Evolutionary conservation across 64 coral and sea anemone species (phyloP).

Genomic region (Orbicella faveolata): DNA sequence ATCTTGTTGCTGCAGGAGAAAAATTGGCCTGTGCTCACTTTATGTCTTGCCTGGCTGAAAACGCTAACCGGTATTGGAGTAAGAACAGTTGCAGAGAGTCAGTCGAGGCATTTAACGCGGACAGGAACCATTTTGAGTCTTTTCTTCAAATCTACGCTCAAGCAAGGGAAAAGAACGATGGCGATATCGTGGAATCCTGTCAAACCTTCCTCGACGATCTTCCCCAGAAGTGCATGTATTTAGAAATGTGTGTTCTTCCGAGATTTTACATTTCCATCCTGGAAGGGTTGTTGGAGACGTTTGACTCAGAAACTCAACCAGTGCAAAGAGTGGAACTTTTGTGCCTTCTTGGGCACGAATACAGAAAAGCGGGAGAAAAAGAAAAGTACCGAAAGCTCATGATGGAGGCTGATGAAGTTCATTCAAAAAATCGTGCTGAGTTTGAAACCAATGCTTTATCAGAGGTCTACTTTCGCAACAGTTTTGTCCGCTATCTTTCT

Average conservation of each 20-base stretch:
- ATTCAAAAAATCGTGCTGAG: neutral
- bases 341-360: conserved; percentile 2
- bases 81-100: conserved; percentile 50
- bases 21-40: conserved; percentile 34
- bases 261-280: neutral
- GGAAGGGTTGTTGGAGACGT: neutral
- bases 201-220: neutral
- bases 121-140: conserved; percentile 34
- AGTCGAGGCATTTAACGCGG: conserved; percentile 17
- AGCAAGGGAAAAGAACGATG: neutral
- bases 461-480: conserved; percentile 22
- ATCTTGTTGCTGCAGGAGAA: neutral
- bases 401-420: neutral
- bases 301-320: neutral
- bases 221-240: conserved; percentile 5
- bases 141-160: neutral
- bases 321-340: neutral
- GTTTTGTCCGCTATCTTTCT: conserved; percentile 10
- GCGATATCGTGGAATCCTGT: neutral
- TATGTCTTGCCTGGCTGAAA: neutral
- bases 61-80: conserved; percentile 26
- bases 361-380: conserved; percentile 5
- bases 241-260: conserved; percentile 36
- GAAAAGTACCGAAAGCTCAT: conserved; percentile 26
- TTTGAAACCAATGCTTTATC: conserved; percentile 8